These are phyloP conservation scores for Neoniphon sammara DNA, from an alignment of 2,797 vertebrate species.

Conservation along the genomic window DNA sequence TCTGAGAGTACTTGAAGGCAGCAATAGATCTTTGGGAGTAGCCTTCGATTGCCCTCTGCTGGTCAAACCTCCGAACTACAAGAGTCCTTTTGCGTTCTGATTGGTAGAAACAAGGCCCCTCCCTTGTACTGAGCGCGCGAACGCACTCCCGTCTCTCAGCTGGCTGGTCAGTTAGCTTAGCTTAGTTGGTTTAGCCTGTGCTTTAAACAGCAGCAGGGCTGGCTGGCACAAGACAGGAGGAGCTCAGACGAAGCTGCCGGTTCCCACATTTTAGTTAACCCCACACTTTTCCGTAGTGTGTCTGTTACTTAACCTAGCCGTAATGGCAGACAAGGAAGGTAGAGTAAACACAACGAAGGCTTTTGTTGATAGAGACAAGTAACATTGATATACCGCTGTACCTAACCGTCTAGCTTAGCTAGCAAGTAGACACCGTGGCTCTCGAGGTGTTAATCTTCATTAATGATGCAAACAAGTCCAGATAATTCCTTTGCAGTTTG, in stretches of 20 bases:
- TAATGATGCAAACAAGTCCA: constrained; percentile 14
- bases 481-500: no score
- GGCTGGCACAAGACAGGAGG: neutral
- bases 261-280: neutral
- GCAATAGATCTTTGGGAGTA: no score
- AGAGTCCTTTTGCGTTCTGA: constrained; percentile 23
- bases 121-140: constrained; percentile 66
- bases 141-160: constrained; percentile 23
- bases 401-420: constrained; percentile 30
- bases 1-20: no score
- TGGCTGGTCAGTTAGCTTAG: constrained; percentile 12
- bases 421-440: constrained; percentile 18
- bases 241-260: constrained; percentile 2
- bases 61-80: neutral
- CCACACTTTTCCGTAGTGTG: neutral
- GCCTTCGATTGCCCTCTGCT: constrained; percentile 14
- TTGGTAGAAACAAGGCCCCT: constrained; percentile 38
- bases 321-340: constrained; percentile 83
- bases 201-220: neutral
- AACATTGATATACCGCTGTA: neutral
- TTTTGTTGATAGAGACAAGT: neutral
- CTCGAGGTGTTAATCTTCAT: neutral
- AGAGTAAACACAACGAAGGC: neutral
- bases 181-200: constrained; percentile 31
- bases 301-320: neutral